These are phyloP conservation scores for Pyrocoelia pectoralis DNA, from an alignment of 2,888 invertebrate species.

Conservation along the genomic window DNA sequence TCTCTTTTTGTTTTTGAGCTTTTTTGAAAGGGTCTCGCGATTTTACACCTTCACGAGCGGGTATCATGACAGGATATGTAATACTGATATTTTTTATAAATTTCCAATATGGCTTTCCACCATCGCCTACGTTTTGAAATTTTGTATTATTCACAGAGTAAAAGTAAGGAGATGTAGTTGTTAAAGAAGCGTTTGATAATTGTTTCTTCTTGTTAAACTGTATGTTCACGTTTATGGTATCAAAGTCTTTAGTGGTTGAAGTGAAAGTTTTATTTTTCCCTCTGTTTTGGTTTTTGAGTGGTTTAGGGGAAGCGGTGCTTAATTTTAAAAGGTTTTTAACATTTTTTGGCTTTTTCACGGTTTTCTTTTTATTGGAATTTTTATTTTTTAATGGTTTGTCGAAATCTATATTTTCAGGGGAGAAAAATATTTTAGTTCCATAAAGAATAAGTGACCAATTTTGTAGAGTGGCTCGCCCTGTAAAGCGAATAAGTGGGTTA, in stretches of 20 bases:
- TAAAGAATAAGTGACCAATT: constrained; percentile 94
- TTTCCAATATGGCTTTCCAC: constrained; percentile 53
- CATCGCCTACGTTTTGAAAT: constrained; percentile 50
- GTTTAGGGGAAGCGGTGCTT: constrained; percentile 41
- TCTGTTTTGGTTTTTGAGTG: constrained; percentile 43
- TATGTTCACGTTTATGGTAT: constrained; percentile 42
- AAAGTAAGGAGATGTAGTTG: constrained; percentile 40
- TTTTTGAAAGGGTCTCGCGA: constrained; percentile 52
- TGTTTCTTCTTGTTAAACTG: constrained; percentile 34
- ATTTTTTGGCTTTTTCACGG: constrained; percentile 57
- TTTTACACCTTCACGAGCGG: constrained; percentile 57
- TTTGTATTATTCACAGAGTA: constrained; percentile 55
- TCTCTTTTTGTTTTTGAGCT: constrained; percentile 59
- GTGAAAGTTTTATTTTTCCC: constrained; percentile 47
- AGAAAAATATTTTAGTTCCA: constrained; percentile 75
- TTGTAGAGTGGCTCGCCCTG: constrained; percentile 88
- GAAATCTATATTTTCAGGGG: constrained; percentile 43
- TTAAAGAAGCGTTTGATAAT: constrained; percentile 19
- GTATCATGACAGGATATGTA: constrained; percentile 76
- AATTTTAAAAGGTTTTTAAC: constrained; percentile 42
- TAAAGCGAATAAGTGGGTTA: constrained; percentile 35
- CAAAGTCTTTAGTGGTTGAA: constrained; percentile 39
- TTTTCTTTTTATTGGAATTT: constrained; percentile 64
- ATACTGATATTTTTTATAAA: constrained; percentile 56
- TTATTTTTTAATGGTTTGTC: constrained; percentile 58